Conservation (phyloP, 2,113 vertebrate species). For the Holacanthus passer region DNA sequence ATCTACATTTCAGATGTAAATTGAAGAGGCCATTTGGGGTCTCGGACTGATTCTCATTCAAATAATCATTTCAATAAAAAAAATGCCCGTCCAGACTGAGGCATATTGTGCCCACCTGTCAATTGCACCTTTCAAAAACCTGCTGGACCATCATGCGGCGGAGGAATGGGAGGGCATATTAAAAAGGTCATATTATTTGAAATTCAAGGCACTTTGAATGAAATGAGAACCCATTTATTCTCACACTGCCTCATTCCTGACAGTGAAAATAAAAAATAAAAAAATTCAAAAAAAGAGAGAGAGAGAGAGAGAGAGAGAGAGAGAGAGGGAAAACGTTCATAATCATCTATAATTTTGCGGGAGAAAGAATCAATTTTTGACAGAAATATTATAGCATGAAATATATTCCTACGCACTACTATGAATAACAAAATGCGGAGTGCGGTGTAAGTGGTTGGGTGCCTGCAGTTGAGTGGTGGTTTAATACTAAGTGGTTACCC, state of each 20-base stretch:
- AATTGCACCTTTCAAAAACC: constrained; percentile 66
- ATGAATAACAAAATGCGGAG: constrained; percentile 55
- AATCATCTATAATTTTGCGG: constrained; percentile 61
- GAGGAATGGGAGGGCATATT: constrained; percentile 67
- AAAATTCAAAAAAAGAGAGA: too few relatives aligned
- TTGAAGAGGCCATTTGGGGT: constrained; percentile 10
- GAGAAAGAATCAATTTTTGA: constrained; percentile 63
- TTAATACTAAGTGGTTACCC: constrained; percentile 67
- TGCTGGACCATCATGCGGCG: constrained; percentile 58
- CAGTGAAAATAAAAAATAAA: too few relatives aligned
- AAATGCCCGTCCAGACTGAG: constrained; percentile 33
- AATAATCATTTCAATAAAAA: constrained; percentile 54
- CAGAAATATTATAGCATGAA: constrained; percentile 54
- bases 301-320: not conserved
- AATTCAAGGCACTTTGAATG: constrained; percentile 63
- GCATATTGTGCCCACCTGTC: constrained; percentile 63
- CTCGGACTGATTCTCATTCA: constrained; percentile 50
- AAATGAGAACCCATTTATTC: constrained; percentile 62
- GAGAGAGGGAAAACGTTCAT: constrained; percentile 16
- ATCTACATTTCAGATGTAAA: constrained; percentile 43
- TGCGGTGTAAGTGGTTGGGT: constrained; percentile 44
- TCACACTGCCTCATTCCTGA: constrained; percentile 31
- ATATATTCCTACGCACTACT: constrained; percentile 49
- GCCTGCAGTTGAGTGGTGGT: constrained; percentile 52
- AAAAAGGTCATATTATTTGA: constrained; percentile 78